phyloP scores from a whole-genome alignment of 2,888 invertebrate genomes.

The Ormyrus rosae region DNA sequence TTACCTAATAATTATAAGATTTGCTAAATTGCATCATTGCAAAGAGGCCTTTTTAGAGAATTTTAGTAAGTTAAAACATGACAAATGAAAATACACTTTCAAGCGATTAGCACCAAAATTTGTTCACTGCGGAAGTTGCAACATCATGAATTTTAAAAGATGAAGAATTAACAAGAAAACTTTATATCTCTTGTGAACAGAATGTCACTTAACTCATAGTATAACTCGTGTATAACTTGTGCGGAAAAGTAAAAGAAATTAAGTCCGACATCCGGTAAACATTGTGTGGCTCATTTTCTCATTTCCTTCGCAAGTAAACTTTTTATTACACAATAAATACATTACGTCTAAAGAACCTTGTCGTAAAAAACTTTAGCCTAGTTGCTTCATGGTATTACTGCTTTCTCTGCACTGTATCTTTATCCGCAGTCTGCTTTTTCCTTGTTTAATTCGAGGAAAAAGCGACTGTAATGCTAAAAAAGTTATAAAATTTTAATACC shows the following conservation, averaged over 20 bases:
- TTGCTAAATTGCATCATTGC: too few species aligned
- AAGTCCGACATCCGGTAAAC: conserved; percentile 36
- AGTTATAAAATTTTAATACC: not conserved
- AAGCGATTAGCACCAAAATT: not conserved
- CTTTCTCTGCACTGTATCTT: not conserved
- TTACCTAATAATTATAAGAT: too few species aligned
- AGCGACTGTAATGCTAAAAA: not conserved
- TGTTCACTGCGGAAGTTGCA: not conserved
- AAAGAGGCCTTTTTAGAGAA: too few species aligned
- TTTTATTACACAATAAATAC: conserved; percentile 70
- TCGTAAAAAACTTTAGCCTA: conserved; percentile 69
- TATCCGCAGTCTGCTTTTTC: not conserved
- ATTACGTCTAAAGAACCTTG: conserved; percentile 65
- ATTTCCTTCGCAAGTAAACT: conserved; percentile 52
- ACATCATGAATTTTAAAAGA: not conserved
- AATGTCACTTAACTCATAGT: conserved; percentile 11
- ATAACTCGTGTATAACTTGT: conserved; percentile 13
- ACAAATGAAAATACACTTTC: too few species aligned
- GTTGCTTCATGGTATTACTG: conserved; percentile 57
- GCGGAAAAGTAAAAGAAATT: conserved; percentile 29
- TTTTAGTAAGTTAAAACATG: too few species aligned
- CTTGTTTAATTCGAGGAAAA: conserved; percentile 8
- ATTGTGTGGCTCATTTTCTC: conserved; percentile 34
- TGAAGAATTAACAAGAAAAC: conserved; percentile 16
- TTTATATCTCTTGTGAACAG: conserved; percentile 1